These are phyloP conservation scores for Drosophila kuntzei DNA, from an alignment of 2,888 invertebrate species.

Conservation along the genomic window DNA sequence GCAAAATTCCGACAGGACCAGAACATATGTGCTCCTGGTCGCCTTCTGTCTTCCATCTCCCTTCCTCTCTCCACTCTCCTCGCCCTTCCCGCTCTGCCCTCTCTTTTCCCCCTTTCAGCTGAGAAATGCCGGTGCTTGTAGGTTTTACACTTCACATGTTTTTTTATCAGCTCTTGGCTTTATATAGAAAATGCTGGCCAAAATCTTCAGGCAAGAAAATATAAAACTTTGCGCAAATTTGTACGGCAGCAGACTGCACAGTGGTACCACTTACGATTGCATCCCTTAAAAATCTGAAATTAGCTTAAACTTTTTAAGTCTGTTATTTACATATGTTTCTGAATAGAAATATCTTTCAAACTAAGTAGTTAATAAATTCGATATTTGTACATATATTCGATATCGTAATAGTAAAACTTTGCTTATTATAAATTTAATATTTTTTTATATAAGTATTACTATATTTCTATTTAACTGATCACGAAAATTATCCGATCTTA, in stretches of 20 bases:
- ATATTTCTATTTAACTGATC: no score
- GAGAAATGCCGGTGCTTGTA: conserved; percentile 36
- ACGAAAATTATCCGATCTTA: no score
- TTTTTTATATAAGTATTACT: no score
- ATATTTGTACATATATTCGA: no score
- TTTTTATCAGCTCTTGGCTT: conserved; percentile 45
- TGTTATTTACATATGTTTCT: no score
- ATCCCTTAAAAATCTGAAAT: neutral
- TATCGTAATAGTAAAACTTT: no score
- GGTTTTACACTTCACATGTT: conserved; percentile 55
- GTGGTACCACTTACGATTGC: neutral
- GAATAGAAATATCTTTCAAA: no score
- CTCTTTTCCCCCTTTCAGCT: neutral
- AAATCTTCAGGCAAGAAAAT: conserved; percentile 61
- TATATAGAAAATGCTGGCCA: conserved; percentile 37
- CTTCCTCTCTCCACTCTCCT: neutral
- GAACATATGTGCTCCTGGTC: conserved; percentile 60
- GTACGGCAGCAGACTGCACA: conserved; percentile 22
- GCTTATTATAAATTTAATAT: no score
- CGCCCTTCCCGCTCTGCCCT: neutral
- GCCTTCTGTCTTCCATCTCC: conserved; percentile 23
- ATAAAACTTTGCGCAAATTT: conserved; percentile 70
- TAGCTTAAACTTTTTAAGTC: neutral
- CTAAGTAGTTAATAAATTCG: no score
- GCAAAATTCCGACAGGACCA: conserved; percentile 58